Evolutionary conservation across 2,888 invertebrate genomes (phyloP), one percentile per base, ranked within the genome.

Genomic region (Spatulosminthurus flaviceps): DNA sequence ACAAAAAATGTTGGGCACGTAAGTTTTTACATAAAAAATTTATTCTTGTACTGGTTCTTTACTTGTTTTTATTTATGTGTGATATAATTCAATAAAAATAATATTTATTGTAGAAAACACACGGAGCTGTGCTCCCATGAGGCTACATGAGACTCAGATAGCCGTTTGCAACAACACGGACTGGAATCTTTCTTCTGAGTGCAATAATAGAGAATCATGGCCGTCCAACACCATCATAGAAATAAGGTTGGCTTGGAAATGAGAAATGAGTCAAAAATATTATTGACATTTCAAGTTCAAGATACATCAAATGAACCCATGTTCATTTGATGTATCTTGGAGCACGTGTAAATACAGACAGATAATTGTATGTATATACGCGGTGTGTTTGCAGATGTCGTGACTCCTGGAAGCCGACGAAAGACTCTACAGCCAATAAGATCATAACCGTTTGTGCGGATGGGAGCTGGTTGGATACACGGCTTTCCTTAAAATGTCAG

Each of bases 361-460:
- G 16, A n/a, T 16, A 19, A 16, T 51, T 2, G 51, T 2, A 51
- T 51, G 2, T 51, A n/a, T n/a, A 51, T 51, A 2, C 51, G 9
- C 9, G 4, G 34, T 4, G 34, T 4, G 11, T 64, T 9, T n/a
- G 16, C 5, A 64, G 64, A 64, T 64, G 64, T 26, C 21, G 24
- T 22, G 26, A 64, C n/a, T 64, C 64, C 21, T 64, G 64, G 64
- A 64, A 64, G 64, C 64, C 64, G 24, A 64, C 64, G 13, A 22
- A 22, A 64, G 64, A 64, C 24, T 64, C 64, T 5, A 60, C 19
- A 64, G 26, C 13, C 22, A 64, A 24, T 9, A 64, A 64, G 16
- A 22, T 64, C 21, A 24, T 26, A 22, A 64, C 64, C 24, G 64
- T 64, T 22, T 64, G 64, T 26, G 22, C 64, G 7, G 9, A 22